These are phyloP conservation scores for Drosophila tanythrix DNA, from an alignment of 2,888 invertebrate genomes.

Conservation along the genomic window DNA sequence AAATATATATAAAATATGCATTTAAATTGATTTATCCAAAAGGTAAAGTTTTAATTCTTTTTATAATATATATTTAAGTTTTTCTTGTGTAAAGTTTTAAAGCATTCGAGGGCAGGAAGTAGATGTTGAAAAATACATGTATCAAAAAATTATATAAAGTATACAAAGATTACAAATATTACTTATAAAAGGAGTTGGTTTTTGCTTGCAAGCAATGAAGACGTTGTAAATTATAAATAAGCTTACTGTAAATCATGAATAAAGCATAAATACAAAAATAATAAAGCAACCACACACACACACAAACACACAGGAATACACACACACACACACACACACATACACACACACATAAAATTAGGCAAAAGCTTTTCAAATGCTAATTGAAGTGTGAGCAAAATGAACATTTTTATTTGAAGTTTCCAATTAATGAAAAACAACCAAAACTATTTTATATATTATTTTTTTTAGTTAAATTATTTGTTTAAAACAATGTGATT, in stretches of 20 bases:
- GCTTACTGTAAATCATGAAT: slow-evolving; percentile 4
- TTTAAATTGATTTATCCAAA: slow-evolving; percentile 80
- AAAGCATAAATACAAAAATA: neutral
- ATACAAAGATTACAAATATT: slow-evolving; percentile 58
- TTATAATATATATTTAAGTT: slow-evolving; percentile 62
- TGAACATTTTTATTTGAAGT: slow-evolving; percentile 50
- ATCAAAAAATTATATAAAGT: slow-evolving; percentile 75
- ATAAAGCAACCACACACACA: neutral
- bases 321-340: neutral
- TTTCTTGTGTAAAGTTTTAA: slow-evolving; percentile 76
- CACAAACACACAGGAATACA: slow-evolving; percentile 1
- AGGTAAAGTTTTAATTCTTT: slow-evolving; percentile 80
- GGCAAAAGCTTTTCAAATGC: slow-evolving; percentile 19
- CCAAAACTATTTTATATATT: slow-evolving; percentile 22
- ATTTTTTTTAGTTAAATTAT: slow-evolving; percentile 32
- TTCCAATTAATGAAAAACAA: slow-evolving; percentile 29
- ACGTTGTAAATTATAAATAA: slow-evolving; percentile 34
- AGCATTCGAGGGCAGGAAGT: slow-evolving; percentile 81
- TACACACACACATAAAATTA: neutral
- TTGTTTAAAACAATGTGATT: slow-evolving; percentile 67
- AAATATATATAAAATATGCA: slow-evolving; percentile 79
- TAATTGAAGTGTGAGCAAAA: slow-evolving; percentile 36
- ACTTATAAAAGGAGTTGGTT: slow-evolving; percentile 60
- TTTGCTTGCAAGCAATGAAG: slow-evolving; percentile 53
- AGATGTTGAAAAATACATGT: slow-evolving; percentile 80